Percentiles rank a stretch among this genome's conserved stretches.
Conservation (phyloP, 2,888 invertebrate species). For the Dasypogon diadema region DNA sequence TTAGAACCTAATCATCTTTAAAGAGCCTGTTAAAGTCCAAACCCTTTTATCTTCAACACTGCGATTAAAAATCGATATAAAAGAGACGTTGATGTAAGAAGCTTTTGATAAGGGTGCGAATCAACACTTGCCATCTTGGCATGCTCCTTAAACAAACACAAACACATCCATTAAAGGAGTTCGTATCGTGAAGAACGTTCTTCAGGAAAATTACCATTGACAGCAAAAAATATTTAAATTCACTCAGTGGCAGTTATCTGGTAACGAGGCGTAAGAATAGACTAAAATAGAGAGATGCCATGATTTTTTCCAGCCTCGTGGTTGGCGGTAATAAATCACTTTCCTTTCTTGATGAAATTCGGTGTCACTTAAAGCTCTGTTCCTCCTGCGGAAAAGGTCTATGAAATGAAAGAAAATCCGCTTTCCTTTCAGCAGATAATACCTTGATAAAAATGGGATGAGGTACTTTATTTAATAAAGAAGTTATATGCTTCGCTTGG, state of each 20-base stretch:
- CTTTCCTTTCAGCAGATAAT: slow-evolving; percentile 5
- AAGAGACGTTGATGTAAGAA: not conserved
- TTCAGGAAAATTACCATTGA: slow-evolving; percentile 14
- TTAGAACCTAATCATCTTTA: no score
- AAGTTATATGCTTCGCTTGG: slow-evolving; percentile 13
- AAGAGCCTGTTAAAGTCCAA: not conserved
- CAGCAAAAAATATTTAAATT: slow-evolving; percentile 34
- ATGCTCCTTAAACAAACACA: slow-evolving; percentile 20
- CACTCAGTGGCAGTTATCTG: not conserved
- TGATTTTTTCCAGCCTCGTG: not conserved
- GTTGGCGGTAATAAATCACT: slow-evolving; percentile 30
- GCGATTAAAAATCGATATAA: slow-evolving; percentile 41
- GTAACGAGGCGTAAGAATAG: slow-evolving; percentile 14
- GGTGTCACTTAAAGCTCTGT: slow-evolving; percentile 21
- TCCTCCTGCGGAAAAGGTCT: not conserved
- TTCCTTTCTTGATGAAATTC: slow-evolving; percentile 5
- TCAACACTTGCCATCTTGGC: slow-evolving; percentile 9
- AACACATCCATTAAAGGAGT: slow-evolving; percentile 13
- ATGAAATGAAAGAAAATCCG: slow-evolving; percentile 2
- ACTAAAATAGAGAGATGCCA: not conserved
- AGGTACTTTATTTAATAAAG: slow-evolving; percentile 24
- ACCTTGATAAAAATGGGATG: slow-evolving; percentile 8
- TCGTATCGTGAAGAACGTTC: not conserved
- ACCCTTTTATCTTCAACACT: slow-evolving; percentile 24
- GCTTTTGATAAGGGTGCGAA: slow-evolving; percentile 23